Evolutionary conservation across 2,113 vertebrate species (phyloP), one percentile per base, ranked within the genome.

Genomic region (Hoplias malabaricus): DNA sequence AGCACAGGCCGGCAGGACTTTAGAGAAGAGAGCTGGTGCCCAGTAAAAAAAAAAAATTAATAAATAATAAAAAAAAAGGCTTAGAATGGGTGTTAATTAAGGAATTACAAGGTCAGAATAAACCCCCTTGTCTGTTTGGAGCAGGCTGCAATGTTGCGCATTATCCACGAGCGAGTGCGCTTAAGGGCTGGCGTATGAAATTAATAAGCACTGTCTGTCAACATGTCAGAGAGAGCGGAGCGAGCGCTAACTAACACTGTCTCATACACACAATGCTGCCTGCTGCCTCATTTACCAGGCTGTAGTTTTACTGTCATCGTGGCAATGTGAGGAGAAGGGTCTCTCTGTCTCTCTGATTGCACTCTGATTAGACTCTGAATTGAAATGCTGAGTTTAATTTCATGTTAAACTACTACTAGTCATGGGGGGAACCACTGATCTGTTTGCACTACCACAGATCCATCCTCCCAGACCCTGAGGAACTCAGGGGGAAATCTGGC

Each of bases 1-100:
- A 61, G 36, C n/a, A 27, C 23, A 83, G 42, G 13, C 21, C 34
- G 53, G 67, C 67, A 33, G 67, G 33, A 40, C 4, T 43, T 70
- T 77, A 33, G 56, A 10, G 12, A 66, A 80, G 48, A 23, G n/a
- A 40, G 27, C 21, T 5, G 19, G 42, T 25, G 14, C 38, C 53
- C 5, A 48, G 34, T 67, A 61, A 72, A 77, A n/a, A n/a, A n/a
- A n/a, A n/a, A n/a, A n/a, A n/a, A n/a, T n/a, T n/a, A n/a, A n/a
- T n/a, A n/a, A n/a, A n/a, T n/a, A n/a, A n/a, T n/a, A n/a, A n/a
- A n/a, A n/a, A n/a, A n/a, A n/a, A 68, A 21, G 31, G 67, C 67
- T 82, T 75, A 77, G 74, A 62, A 75, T 43, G 72, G 16, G 33
- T 82, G 78, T 79, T 84, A 81, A 81, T 81, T 81, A 81, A 79